Conservation (phyloP, 2,797 vertebrate genomes). For the Clarias fuscus region DNA sequence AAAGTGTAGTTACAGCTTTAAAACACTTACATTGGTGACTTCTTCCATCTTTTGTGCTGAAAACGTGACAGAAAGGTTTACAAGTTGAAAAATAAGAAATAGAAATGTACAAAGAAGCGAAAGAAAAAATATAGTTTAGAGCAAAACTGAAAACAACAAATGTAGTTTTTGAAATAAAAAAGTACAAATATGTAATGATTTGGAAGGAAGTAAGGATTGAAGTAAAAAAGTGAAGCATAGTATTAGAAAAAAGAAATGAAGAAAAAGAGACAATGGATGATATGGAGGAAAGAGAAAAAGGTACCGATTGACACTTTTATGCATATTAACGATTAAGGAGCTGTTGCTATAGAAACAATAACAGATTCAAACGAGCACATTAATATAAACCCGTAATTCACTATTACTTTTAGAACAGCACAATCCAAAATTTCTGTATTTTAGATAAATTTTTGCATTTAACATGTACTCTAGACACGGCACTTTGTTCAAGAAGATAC, state of each 20-base stretch:
- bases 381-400: neutral
- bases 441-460: neutral
- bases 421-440: neutral
- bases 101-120: neutral
- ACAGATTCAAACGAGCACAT: neutral
- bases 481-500: neutral
- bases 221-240: neutral
- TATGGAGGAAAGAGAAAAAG: neutral
- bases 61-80: neutral
- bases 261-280: neutral
- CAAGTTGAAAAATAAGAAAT: neutral
- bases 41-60: neutral
- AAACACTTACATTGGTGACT: neutral
- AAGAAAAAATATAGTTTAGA: neutral
- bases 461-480: neutral
- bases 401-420: neutral
- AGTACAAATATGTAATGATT: neutral
- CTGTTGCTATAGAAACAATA: neutral
- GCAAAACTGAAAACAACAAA: neutral
- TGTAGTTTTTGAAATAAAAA: neutral
- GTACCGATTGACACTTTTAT: neutral
- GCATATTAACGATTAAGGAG: neutral
- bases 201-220: neutral
- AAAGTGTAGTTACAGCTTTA: neutral
- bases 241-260: neutral